Percentiles rank a stretch among this genome's conserved stretches.
Conservation (phyloP, 1,140 invertebrate genomes). For the fruit fly (Drosophila melanogaster) region Release_6_plus_ISO1_MT NC_004354.4:892501-893000, state of each 20-base stretch:
- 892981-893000: conserved; percentile 69
- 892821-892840: conserved; percentile 61
- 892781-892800: conserved; percentile 39
- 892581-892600: neutral
- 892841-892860: conserved; percentile 2
- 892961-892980: conserved; percentile 42
- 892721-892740: conserved; percentile 4
- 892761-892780: conserved; percentile 70
- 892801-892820: conserved; percentile 80
- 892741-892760: conserved; percentile 74
- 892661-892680: conserved; percentile 76
- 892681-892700: conserved; percentile 33
- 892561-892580: neutral
- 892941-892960: neutral
- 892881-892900: conserved; percentile 53
- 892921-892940: conserved; percentile 22
- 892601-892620: neutral
- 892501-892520: neutral
- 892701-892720: neutral
- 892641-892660: conserved; percentile 68
- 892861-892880: conserved; percentile 1
- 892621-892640: conserved; percentile 33
- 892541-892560: too few relatives aligned
- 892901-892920: conserved; percentile 35
- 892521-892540: too few relatives aligned